A percentile compares a stretch with the other conserved stretches of the same genome.
Conservation (phyloP, 2,888 invertebrate species). For the Lepeophtheirus nordmannii region DNA sequence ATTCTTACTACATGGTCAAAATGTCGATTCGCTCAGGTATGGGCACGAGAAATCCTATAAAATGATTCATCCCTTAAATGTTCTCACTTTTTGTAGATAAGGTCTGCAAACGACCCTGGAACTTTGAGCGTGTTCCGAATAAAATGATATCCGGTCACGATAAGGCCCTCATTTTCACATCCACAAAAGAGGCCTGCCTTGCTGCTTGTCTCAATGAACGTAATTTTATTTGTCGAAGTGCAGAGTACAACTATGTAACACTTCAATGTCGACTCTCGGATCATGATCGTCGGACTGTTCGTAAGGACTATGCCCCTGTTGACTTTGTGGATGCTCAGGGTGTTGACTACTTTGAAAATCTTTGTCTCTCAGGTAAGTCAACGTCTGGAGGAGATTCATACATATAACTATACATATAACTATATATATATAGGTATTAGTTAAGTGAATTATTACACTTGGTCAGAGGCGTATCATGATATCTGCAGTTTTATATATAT, state of each 20-base stretch:
- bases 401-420: background rate
- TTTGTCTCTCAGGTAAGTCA: conserved; percentile 65
- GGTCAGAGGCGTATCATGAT: too few species aligned
- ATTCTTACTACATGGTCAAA: conserved; percentile 90
- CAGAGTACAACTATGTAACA: conserved; percentile 82
- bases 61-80: background rate
- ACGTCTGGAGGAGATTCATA: background rate
- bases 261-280: conserved; percentile 80
- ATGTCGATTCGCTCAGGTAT: conserved; percentile 62
- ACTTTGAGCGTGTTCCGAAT: conserved; percentile 81
- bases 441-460: too few species aligned
- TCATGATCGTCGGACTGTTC: conserved; percentile 69
- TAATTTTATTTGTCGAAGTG: conserved; percentile 76
- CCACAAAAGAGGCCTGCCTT: conserved; percentile 81
- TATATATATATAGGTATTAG: too few species aligned
- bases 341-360: conserved; percentile 71
- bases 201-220: conserved; percentile 85
- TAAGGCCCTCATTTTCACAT: conserved; percentile 79
- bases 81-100: conserved; percentile 46
- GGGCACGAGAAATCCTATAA: conserved; percentile 24
- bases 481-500: too few species aligned
- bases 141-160: conserved; percentile 77
- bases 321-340: conserved; percentile 74
- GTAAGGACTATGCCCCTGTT: conserved; percentile 49
- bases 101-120: conserved; percentile 77